Percentiles rank a stretch among this genome's conserved stretches.
Conservation (phyloP, 2,888 invertebrate species). For the Zhuqinia jingwanae region DNA sequence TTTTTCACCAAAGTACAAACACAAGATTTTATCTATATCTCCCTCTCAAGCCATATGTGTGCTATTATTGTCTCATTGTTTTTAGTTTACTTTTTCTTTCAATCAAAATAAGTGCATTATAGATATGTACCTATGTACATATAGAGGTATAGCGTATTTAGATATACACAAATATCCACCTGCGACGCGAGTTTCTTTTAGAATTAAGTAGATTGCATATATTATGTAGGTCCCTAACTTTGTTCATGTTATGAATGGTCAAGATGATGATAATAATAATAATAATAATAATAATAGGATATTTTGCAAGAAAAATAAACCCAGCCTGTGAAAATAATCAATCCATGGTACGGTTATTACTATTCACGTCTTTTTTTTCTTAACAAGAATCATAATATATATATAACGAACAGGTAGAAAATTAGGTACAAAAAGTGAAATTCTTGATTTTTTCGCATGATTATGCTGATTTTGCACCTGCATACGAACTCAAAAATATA, state of each 20-base stretch:
- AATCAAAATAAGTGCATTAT: no score
- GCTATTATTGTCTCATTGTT: no score
- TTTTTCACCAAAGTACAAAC: no score
- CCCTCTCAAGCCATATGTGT: no score
- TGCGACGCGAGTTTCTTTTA: no score
- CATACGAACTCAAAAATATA: not conserved
- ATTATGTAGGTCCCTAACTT: constrained; percentile 2
- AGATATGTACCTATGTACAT: no score
- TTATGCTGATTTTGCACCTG: constrained; percentile 46
- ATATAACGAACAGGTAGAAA: not conserved
- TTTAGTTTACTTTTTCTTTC: no score
- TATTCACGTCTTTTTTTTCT: not conserved
- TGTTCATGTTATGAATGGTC: constrained; percentile 32
- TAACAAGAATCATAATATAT: not conserved
- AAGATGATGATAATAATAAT: no score
- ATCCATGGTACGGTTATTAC: not conserved
- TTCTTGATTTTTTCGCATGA: constrained; percentile 31
- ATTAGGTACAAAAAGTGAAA: constrained; percentile 37
- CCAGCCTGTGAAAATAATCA: constrained; percentile 13
- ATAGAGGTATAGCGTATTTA: no score
- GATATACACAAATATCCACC: no score
- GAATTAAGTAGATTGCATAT: no score
- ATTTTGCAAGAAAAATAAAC: not conserved
- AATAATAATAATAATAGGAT: constrained; percentile 48
- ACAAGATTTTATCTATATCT: not conserved